Percentiles rank a stretch among this genome's conserved stretches.
Evolutionary conservation across 2,888 invertebrate genomes (phyloP).

Genomic region (Epistrophe grossulariae): DNA sequence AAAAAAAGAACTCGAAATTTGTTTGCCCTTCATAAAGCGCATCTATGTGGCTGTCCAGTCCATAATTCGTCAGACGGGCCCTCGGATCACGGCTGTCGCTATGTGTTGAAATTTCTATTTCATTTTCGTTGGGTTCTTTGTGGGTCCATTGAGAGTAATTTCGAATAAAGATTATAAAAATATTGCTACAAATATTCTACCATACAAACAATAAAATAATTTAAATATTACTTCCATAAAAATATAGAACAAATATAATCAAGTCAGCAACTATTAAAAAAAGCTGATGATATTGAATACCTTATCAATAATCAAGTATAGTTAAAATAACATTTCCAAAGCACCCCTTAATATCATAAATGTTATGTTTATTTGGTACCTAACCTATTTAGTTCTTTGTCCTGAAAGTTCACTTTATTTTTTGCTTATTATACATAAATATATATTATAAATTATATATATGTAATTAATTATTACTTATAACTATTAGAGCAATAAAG

Average conservation of each 20-base stretch:
- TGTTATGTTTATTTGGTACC: conserved; percentile 9
- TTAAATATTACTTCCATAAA: conserved; percentile 15
- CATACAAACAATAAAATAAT: background rate
- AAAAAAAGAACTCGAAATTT: no score
- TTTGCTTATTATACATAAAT: background rate
- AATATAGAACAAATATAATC: background rate
- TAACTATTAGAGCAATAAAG: conserved; percentile 1
- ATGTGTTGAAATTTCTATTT: no score
- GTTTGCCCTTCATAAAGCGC: no score
- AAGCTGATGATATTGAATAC: background rate
- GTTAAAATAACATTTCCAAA: background rate
- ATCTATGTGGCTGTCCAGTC: no score
- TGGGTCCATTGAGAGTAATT: background rate
- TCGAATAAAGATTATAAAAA: conserved; percentile 1
- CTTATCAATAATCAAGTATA: background rate
- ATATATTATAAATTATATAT: background rate
- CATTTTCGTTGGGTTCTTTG: no score
- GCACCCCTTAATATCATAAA: background rate
- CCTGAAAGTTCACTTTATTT: conserved; percentile 2
- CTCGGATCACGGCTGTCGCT: no score
- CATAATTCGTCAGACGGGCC: no score
- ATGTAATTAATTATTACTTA: background rate
- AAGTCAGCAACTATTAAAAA: background rate
- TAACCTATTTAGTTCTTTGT: background rate
- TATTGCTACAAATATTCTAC: background rate